Conservation (phyloP, 2,888 invertebrate genomes). For the Drosophila picticornis region DNA sequence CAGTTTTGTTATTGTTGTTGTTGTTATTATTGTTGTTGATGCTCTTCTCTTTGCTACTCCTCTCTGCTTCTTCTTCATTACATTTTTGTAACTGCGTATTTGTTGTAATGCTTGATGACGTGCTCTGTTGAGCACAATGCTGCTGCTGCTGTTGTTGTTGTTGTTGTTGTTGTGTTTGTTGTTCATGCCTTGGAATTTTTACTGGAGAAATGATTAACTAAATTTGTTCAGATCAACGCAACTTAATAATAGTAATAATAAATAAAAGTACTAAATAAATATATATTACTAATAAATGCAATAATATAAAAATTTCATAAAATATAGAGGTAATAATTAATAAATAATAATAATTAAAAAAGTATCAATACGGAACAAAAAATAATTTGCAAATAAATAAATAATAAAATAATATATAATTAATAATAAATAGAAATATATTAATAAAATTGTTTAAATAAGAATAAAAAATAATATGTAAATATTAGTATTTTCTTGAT, state of each 20-base stretch:
- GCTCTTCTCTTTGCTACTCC: conserved; percentile 3
- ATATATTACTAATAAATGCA: background rate
- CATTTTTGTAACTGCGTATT: conserved; percentile 74
- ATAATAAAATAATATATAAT: background rate
- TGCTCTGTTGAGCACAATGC: conserved; percentile 58
- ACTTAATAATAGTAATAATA: conserved; percentile 32
- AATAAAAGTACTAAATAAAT: background rate
- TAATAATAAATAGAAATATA: background rate
- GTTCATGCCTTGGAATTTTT: conserved; percentile 62
- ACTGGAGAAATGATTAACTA: conserved; percentile 77
- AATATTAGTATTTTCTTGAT: no score
- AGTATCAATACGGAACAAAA: background rate
- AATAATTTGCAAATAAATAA: background rate
- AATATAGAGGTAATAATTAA: background rate
- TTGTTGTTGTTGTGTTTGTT: conserved; percentile 25
- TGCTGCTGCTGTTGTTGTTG: conserved; percentile 16
- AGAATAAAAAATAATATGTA: no score
- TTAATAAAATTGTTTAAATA: background rate
- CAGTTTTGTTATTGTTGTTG: conserved; percentile 2
- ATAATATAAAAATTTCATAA: background rate
- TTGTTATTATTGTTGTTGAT: conserved; percentile 29
- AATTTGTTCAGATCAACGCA: conserved; percentile 67
- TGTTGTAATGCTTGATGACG: conserved; percentile 74
- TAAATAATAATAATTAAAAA: background rate
- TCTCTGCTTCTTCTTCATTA: conserved; percentile 10